Evolutionary conservation across 1,140 invertebrate species (phyloP).

Genomic region (Drosophila subpulchrella): DNA sequence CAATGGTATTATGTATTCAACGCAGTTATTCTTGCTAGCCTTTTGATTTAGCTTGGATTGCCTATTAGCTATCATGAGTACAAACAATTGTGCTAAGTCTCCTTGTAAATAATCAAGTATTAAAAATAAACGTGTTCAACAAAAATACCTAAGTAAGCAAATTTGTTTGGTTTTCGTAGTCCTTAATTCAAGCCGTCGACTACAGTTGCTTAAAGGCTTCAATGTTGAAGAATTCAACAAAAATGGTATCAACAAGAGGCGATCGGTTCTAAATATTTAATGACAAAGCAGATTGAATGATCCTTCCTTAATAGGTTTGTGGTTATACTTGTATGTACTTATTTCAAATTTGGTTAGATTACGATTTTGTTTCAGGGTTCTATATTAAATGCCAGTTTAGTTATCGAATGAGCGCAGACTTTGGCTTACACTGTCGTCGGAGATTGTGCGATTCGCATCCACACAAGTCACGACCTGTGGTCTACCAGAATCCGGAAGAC

Average conservation of each 20-base stretch:
- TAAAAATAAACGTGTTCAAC: slow-evolving; percentile 34
- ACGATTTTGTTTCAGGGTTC: slow-evolving; percentile 40
- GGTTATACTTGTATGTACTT: slow-evolving; percentile 45
- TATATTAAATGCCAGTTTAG: slow-evolving; percentile 55
- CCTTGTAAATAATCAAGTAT: slow-evolving; percentile 30
- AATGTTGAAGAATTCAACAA: slow-evolving; percentile 18
- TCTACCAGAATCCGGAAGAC: slow-evolving; percentile 89
- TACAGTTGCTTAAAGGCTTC: not conserved
- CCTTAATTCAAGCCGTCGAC: slow-evolving; percentile 1
- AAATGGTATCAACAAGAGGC: slow-evolving; percentile 36
- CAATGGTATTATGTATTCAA: slow-evolving; percentile 11
- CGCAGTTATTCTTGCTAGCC: slow-evolving; percentile 17
- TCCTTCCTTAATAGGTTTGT: slow-evolving; percentile 36
- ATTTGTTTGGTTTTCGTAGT: slow-evolving; percentile 32
- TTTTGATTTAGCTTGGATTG: slow-evolving; percentile 31
- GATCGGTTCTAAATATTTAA: slow-evolving; percentile 11
- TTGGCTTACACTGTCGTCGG: slow-evolving; percentile 45
- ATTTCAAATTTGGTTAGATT: slow-evolving; percentile 55
- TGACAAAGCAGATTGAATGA: slow-evolving; percentile 16
- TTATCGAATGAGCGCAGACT: slow-evolving; percentile 53
- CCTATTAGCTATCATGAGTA: slow-evolving; percentile 33
- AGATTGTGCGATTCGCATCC: slow-evolving; percentile 61
- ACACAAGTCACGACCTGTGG: slow-evolving; percentile 5
- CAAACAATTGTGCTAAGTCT: slow-evolving; percentile 44
- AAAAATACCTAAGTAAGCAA: slow-evolving; percentile 28